These are phyloP conservation scores for Cochlearius cochlearius DNA, from an alignment of 2,113 vertebrate species.

Conservation along the genomic window DNA sequence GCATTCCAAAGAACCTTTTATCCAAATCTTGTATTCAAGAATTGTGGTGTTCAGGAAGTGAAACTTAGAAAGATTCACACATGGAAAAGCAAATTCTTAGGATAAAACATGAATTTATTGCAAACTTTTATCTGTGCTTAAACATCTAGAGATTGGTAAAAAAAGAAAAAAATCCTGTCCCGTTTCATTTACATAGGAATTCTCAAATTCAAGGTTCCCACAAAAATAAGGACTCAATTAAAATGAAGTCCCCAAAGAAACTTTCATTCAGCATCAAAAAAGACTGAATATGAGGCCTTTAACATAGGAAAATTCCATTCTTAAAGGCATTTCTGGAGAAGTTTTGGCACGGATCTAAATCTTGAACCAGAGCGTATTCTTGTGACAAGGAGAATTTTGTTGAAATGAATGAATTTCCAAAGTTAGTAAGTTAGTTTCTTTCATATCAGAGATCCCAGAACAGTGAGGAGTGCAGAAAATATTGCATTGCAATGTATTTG, in stretches of 20 bases:
- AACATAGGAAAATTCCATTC: background rate
- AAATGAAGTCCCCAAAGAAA: background rate
- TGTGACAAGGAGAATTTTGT: background rate
- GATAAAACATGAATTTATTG: background rate
- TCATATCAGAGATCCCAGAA: background rate
- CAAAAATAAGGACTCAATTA: background rate
- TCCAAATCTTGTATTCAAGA: background rate
- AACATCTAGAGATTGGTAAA: background rate
- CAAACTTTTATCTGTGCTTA: background rate
- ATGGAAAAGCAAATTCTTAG: background rate
- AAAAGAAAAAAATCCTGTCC: background rate
- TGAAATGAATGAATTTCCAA: background rate
- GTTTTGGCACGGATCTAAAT: background rate
- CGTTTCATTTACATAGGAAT: background rate
- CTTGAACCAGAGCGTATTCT: background rate
- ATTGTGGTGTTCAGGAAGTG: background rate
- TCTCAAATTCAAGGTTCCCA: background rate
- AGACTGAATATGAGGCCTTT: background rate
- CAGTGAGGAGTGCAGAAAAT: background rate
- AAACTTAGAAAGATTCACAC: background rate
- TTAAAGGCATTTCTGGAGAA: background rate
- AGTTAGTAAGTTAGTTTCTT: background rate
- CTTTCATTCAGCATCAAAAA: background rate
- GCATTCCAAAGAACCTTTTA: background rate
- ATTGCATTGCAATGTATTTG: background rate